phyloP scores from a whole-genome alignment of 37 sponge, comb jelly and placozoan species.

The Ephydatia muelleri region DNA sequence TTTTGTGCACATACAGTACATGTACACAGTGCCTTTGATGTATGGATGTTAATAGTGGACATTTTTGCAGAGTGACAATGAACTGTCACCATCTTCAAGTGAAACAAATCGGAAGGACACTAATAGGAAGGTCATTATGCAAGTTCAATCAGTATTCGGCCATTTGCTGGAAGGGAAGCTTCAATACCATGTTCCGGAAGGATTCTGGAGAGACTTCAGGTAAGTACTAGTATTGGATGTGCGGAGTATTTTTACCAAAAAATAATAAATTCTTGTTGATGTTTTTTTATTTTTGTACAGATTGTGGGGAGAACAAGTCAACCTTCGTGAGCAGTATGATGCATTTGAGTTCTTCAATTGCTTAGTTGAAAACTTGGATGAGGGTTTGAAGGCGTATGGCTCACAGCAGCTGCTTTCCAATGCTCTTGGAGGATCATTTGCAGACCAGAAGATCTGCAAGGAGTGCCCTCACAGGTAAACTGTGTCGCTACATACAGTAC shows the following conservation, averaged over 20 bases:
- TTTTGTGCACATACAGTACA: neutral
- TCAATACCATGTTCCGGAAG: slow-evolving; percentile 86
- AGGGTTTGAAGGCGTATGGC: slow-evolving; percentile 76
- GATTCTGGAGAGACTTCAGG: slow-evolving; percentile 95
- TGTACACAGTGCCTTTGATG: neutral
- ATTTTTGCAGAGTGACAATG: neutral
- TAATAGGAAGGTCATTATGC: slow-evolving; percentile 73
- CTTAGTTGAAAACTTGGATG: slow-evolving; percentile 91
- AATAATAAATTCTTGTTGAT: too few species aligned
- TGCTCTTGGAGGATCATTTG: slow-evolving; percentile 91
- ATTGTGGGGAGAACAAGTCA: slow-evolving; percentile 90
- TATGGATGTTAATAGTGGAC: neutral
- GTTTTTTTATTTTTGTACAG: slow-evolving; percentile 27
- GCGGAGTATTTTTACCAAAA: neutral
- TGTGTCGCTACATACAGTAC: too few species aligned
- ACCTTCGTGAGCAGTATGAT: slow-evolving; percentile 96
- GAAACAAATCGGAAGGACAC: slow-evolving; percentile 63
- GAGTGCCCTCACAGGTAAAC: slow-evolving; percentile 93
- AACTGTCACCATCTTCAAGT: neutral
- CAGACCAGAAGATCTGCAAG: slow-evolving; percentile 99
- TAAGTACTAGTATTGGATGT: neutral
- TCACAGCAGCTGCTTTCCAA: slow-evolving; percentile 33
- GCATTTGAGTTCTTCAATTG: slow-evolving; percentile 99
- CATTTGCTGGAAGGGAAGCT: slow-evolving; percentile 82
- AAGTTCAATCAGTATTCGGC: slow-evolving; percentile 90